A percentile compares a stretch with the other conserved stretches of the same genome.
Conservation (phyloP, 2,797 vertebrate species). For the Propithecus deckenii region DNA sequence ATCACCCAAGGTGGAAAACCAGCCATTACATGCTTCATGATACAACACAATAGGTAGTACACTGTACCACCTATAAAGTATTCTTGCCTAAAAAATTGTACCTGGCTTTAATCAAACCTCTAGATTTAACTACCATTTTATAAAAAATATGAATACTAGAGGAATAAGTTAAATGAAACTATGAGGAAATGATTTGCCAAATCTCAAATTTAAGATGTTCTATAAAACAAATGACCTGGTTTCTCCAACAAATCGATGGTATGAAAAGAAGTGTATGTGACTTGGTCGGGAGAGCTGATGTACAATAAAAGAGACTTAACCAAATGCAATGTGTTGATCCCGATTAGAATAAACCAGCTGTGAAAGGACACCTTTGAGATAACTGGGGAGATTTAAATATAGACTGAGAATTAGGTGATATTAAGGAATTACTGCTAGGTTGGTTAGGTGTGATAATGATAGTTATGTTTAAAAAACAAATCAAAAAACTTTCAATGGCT, state of each 20-base stretch:
- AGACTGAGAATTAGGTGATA: not conserved
- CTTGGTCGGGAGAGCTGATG: not conserved
- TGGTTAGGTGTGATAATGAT: not conserved
- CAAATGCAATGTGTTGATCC: not conserved
- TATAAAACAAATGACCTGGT: slow-evolving; percentile 1
- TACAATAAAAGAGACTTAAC: not conserved
- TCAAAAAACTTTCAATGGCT: not conserved
- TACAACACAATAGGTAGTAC: not conserved
- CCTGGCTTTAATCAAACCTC: not conserved
- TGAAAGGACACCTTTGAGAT: not conserved
- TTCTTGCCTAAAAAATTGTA: not conserved
- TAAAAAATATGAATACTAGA: not conserved
- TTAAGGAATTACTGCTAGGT: not conserved
- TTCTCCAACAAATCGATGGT: not conserved
- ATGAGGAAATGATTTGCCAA: not conserved
- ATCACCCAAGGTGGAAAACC: not conserved
- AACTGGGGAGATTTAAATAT: not conserved
- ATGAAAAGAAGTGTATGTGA: not conserved
- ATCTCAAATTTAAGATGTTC: not conserved
- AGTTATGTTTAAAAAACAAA: not conserved
- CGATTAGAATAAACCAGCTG: not conserved
- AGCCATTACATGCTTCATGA: not conserved
- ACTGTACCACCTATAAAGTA: not conserved
- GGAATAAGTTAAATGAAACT: not conserved
- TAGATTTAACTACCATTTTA: not conserved